Conservation (phyloP, 2,888 invertebrate genomes). For the Dioctria linearis region DNA sequence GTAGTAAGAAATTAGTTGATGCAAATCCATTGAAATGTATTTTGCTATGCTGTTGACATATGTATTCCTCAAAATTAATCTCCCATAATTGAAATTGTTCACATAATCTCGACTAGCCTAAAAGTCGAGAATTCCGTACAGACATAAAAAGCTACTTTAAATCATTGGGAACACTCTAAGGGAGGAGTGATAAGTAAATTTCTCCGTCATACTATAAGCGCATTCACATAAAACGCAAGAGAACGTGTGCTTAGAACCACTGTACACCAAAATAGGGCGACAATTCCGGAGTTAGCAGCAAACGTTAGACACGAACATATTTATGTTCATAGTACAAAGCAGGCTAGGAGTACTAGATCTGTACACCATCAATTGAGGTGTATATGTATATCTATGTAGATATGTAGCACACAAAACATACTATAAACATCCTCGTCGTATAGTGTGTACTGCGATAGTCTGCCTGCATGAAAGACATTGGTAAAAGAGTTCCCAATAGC, state of each 20-base stretch:
- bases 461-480: slow-evolving; percentile 1
- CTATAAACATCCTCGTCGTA: background rate
- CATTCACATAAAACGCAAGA: background rate
- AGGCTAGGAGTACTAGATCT: background rate
- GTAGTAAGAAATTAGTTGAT: background rate
- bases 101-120: background rate
- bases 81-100: background rate
- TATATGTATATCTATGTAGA: background rate
- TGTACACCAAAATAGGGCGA: background rate
- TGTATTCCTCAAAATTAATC: background rate
- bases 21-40: background rate
- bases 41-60: background rate
- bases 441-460: background rate
- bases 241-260: slow-evolving; percentile 20
- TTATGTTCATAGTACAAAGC: background rate
- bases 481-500: slow-evolving; percentile 51
- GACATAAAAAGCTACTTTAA: background rate
- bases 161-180: background rate
- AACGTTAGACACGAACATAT: background rate
- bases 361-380: background rate
- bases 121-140: background rate
- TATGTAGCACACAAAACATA: background rate
- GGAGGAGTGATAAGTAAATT: slow-evolving; percentile 43
- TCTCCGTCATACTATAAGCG: background rate
- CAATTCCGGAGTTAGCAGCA: background rate